Evolutionary conservation across 2,113 vertebrate species (phyloP), one percentile per base, ranked within the genome.

Genomic region (Etheostoma cragini): DNA sequence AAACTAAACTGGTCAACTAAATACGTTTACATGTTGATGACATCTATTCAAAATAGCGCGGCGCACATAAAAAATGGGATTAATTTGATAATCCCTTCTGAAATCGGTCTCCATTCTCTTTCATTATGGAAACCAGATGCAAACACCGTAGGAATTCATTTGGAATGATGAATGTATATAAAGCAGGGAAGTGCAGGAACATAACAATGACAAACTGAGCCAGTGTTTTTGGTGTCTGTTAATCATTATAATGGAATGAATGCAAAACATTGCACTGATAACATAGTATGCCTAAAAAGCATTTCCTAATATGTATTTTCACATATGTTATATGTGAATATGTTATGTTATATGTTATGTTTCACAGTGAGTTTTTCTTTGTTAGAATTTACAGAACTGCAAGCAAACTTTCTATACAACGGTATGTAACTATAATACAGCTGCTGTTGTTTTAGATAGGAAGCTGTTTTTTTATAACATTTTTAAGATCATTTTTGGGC

Each of bases 71-170:
- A 21, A 76, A 65, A 53, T 26, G 21, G 26, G 33, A 84, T 85
- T 85, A 63, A 81, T 76, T 66, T 58, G 30, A 78, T 74, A 64
- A 83, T 83, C 77, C 57, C 53, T 56, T 80, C 14, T 22, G 61
- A 83, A 71, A 73, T 49, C 19, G 0, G 16, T 57, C 52, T 70
- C 26, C 62, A 22, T 82, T 74, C 74, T 26, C 22, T 21, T 52
- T 58, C 21, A 73, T 68, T 69, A 87, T 84, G 53, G 69, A 82
- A 87, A 84, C 80, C 89, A 89, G 78, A 82, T 91, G 87, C 61
- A 78, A 78, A 81, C 30, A 42, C 38, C 38, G 10, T 42, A 63
- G 49, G 42, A 61, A 85, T 87, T 81, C 10, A 85, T 83, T 80
- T 81, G 63, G 38, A 49, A 52, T 67, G 58, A 80, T 80, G 53